A percentile compares a stretch with the other conserved stretches of the same genome.
Evolutionary conservation across 2,113 vertebrate species (phyloP).

Genomic region (Struthio camelus): DNA sequence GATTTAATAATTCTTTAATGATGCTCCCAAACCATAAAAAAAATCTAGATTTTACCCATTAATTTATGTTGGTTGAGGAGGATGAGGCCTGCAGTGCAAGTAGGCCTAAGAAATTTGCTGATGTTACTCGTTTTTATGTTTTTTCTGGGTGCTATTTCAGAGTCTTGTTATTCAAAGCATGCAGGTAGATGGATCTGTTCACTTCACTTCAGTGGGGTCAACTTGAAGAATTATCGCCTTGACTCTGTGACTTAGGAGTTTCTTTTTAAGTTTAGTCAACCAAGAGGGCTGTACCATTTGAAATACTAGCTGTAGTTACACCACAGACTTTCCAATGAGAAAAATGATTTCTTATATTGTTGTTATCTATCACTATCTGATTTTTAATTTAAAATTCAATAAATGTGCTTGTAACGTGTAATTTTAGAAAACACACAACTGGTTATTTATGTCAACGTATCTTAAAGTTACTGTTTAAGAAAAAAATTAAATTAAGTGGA

Average conservation of each 20-base stretch:
- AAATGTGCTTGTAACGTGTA: neutral
- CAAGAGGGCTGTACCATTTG: neutral
- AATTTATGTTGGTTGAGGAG: neutral
- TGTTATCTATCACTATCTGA: neutral
- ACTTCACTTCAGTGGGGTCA: neutral
- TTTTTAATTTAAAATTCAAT: neutral
- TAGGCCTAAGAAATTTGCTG: neutral
- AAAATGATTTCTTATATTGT: neutral
- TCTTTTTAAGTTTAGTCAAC: neutral
- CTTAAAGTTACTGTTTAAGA: neutral
- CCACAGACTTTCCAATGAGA: neutral
- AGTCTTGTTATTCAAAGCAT: neutral
- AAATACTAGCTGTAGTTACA: neutral
- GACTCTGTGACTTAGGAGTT: neutral
- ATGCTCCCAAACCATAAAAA: neutral
- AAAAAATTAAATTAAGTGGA: no score
- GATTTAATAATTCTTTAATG: neutral
- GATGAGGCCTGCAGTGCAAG: neutral
- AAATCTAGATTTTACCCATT: neutral
- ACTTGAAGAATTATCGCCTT: accelerated
- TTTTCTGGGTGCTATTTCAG: neutral
- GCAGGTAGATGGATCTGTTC: neutral
- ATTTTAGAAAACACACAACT: neutral
- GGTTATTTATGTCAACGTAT: neutral
- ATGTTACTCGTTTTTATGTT: neutral